Evolutionary conservation across 2,888 invertebrate species (phyloP), one percentile per base, ranked within the genome.

Genomic region (Adineta ricciae): DNA sequence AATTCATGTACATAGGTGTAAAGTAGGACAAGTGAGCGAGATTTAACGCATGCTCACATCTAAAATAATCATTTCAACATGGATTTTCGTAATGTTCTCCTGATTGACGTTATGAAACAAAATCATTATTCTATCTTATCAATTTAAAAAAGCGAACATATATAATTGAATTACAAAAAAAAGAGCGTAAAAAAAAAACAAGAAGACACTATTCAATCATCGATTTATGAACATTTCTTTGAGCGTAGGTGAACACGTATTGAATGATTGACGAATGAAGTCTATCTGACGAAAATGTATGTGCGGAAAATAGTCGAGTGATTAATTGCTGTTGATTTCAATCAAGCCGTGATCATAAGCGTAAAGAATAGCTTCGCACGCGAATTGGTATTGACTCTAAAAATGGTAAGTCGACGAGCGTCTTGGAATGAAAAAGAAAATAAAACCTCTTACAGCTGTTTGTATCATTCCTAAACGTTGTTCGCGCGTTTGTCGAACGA

Each of bases 401-500:
- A 93, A 93, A 88, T 52, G 84, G 84, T 54, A 50, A 50, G 46
- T 46, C 46, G 11, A 46, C 11, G 46, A 46, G 5, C 11, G 11
- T 46, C 46, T 11, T 46, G 11, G 5, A 46, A 46, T 8, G 14
- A 3, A 16, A 50, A 19, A 50, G 5, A 50, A 50, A 50, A 50
- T 50, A n/a, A n/a, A n/a, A n/a, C 46, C 5, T 64, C 91, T 93
- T 90, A 98, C 97, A 93, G 96, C 94, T 91, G 97, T 99, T 93
- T 99, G 99, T 91, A 99, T 96, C 93, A 98, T 96, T 94, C 97
- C 96, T 86, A 98, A 96, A 86, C 99, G 93, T 91, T 97, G 97
- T 90, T 96, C 94, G 87, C 99, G 93, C 98, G 99, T 98, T 87
- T 94, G 93, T 93, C 93, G 87, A 56, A 98, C 96, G 87, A 98